Percentiles rank a stretch among this genome's conserved stretches.
Evolutionary conservation across 2,113 vertebrate species (phyloP).

Genomic region (Pipra filicauda): DNA sequence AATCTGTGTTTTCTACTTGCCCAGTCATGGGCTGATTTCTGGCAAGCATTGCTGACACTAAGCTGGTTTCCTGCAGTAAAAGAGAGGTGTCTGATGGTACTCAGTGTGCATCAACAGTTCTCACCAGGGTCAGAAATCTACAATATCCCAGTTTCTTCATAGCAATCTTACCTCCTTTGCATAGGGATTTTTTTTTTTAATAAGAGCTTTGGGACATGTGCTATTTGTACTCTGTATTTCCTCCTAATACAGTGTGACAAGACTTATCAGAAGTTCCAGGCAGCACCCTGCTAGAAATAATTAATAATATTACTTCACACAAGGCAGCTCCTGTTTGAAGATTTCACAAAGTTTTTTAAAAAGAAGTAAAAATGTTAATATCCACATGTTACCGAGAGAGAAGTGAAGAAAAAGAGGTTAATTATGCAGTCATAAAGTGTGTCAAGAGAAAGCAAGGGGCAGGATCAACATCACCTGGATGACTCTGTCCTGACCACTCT

Average conservation of each 20-base stretch:
- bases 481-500: neutral
- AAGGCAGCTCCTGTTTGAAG: neutral
- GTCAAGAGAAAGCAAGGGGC: neutral
- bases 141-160: neutral
- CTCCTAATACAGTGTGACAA: neutral
- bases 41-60: neutral
- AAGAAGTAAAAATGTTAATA: neutral
- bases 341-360: neutral
- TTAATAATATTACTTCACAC: neutral
- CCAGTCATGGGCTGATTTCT: neutral
- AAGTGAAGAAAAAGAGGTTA: neutral
- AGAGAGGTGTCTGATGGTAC: neutral
- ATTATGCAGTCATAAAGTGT: neutral
- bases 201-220: neutral
- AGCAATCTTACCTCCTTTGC: neutral
- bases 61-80: neutral
- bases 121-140: neutral
- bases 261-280: neutral
- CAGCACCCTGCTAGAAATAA: neutral
- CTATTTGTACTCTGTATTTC: neutral
- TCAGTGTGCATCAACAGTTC: neutral
- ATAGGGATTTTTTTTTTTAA: neutral
- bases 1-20: neutral
- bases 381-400: neutral
- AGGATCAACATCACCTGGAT: neutral